phyloP scores from a whole-genome alignment of 2,113 vertebrate species.

The Rallus limicola region DNA sequence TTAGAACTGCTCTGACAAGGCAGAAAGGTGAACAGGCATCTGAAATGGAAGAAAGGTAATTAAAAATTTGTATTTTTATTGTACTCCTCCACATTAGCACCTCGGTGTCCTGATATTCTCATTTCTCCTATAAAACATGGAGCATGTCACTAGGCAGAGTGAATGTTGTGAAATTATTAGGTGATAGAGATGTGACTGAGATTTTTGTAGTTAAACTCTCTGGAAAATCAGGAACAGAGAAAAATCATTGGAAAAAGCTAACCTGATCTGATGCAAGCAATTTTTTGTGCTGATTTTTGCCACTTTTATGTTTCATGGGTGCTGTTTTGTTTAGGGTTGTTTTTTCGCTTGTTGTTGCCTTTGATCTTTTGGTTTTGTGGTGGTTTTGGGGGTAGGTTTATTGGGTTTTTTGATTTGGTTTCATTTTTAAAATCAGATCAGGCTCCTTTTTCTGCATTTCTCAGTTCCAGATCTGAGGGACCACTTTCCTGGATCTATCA shows the following conservation, averaged over 20 bases:
- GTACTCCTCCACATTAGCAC: neutral
- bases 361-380: too few species aligned
- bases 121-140: neutral
- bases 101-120: neutral
- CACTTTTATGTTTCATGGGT: too few species aligned
- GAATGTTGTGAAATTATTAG: neutral
- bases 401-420: too few species aligned
- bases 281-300: neutral
- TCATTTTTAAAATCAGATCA: neutral
- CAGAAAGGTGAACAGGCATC: neutral
- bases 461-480: neutral
- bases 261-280: neutral
- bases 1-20: neutral
- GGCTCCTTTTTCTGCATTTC: neutral
- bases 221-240: neutral
- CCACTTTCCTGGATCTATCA: neutral
- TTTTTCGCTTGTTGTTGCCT: too few species aligned
- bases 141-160: neutral
- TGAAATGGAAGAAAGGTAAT: neutral
- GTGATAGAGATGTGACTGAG: fast-evolving
- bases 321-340: too few species aligned
- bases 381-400: too few species aligned
- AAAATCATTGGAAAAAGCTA: neutral
- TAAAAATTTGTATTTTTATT: fast-evolving
- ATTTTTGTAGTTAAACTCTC: neutral